Conservation (phyloP, 2,888 invertebrate genomes). For the Trichopria drosophilae region DNA sequence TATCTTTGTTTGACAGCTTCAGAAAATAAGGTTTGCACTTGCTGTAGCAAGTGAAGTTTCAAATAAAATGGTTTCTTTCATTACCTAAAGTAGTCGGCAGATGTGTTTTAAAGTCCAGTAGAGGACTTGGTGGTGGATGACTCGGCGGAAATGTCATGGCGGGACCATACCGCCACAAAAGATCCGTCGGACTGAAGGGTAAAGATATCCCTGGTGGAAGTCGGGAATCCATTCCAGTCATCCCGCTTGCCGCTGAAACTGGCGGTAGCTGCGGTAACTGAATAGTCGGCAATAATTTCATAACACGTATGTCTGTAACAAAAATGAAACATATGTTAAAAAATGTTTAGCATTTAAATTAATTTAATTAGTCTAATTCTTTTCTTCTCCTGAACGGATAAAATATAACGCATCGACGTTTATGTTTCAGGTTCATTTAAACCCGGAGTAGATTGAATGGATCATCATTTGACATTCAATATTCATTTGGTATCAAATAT, state of each 20-base stretch:
- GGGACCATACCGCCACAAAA: conserved; percentile 83
- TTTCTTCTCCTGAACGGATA: no score
- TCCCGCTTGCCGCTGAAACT: conserved; percentile 55
- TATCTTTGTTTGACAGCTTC: background rate
- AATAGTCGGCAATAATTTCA: conserved; percentile 63
- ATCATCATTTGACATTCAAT: no score
- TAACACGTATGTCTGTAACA: conserved; percentile 54
- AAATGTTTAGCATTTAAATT: no score
- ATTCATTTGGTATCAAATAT: no score
- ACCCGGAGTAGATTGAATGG: no score
- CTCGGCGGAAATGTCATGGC: conserved; percentile 72
- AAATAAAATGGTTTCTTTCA: no score
- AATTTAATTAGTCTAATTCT: conserved; percentile 5
- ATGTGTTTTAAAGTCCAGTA: conserved; percentile 84
- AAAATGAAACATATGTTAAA: conserved; percentile 24
- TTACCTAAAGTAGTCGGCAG: conserved; percentile 74
- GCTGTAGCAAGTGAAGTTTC: no score
- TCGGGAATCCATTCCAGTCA: conserved; percentile 74
- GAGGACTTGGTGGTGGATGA: conserved; percentile 68
- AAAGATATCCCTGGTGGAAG: conserved; percentile 76
- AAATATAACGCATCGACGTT: no score
- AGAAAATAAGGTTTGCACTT: no score
- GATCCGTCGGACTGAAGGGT: conserved; percentile 79
- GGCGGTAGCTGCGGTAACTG: conserved; percentile 57
- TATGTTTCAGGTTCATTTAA: no score